Evolutionary conservation across 2,797 vertebrate genomes (phyloP), one percentile per base, ranked within the genome.

Genomic region (Clangula hyemalis): DNA sequence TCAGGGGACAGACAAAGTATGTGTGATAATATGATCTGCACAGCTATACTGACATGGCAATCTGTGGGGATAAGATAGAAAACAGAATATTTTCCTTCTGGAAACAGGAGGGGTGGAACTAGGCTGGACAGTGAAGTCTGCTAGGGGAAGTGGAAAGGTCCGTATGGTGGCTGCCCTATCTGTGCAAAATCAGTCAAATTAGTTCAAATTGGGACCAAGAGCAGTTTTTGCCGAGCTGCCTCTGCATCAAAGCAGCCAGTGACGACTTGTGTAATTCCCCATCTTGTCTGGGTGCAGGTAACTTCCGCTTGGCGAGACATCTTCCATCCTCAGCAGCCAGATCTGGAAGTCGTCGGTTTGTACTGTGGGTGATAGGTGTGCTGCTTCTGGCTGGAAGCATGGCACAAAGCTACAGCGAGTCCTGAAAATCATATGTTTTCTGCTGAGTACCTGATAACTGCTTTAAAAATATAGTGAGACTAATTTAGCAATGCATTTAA

Each of bases 401-500:
- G 30, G 41, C 75, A 30, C 56, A 22, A 77, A 51, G 5, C 43
- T 66, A 2, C 61, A 54, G 1, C n/a, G 24, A 25, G 38, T 36
- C 30, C 57, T 76, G 53, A 61, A 1, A 47, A 30, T 85, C 36
- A 20, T 72, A 4, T 4, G 71, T 82, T 18, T 68, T 74, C 60
- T 8, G 5, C 71, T 51, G 32, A 85, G 71, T 75, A 28, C 45
- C 38, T 39, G 34, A 25, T 65, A 57, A 61, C 8, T 11, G 39
- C 4, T 75, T 58, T 75, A 10, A 84, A 90, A 61, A 39, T 84
- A 7, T 8, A 41, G 27, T 16, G 62, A 75, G 34, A 19, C 54
- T 80, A 76, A 64, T 36, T 72, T 5, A 72, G 74, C 15, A 87
- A 82, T 88, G 43, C 22, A 25, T 85, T 74, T 85, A 81, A 95